Evolutionary conservation across 2,113 vertebrate species (phyloP).

Genomic region (Nothocercus nigrocapillus): DNA sequence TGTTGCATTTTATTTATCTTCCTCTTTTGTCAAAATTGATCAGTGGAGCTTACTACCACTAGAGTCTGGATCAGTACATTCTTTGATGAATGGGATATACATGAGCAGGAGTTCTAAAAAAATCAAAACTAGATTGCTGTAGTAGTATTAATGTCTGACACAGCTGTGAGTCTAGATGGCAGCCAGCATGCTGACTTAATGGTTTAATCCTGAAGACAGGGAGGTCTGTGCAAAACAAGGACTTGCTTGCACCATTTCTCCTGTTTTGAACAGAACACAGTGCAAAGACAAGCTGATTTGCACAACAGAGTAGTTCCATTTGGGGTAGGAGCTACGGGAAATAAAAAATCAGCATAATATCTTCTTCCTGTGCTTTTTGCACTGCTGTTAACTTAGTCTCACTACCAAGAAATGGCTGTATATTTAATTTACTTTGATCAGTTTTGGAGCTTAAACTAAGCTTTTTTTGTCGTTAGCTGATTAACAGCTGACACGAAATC

Average conservation of each 20-base stretch:
- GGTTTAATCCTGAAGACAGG: background rate
- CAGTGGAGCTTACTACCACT: background rate
- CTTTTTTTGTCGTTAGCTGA: background rate
- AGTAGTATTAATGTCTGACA: background rate
- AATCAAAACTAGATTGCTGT: background rate
- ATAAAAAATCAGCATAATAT: background rate
- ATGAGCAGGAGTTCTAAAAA: background rate
- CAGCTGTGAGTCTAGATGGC: background rate
- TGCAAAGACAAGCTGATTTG: background rate
- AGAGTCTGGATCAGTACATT: background rate
- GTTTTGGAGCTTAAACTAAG: background rate
- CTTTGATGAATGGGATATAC: background rate
- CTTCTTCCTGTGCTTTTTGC: background rate
- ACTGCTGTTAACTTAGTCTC: background rate
- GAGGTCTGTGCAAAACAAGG: background rate
- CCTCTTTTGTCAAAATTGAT: background rate
- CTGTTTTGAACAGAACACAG: background rate
- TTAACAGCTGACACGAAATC: background rate
- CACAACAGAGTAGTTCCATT: background rate
- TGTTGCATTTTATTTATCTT: background rate
- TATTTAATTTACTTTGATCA: background rate
- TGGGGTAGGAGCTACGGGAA: background rate
- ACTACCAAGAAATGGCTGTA: background rate
- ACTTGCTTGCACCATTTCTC: background rate
- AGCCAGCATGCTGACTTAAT: background rate